Evolutionary conservation across 2,113 vertebrate species (phyloP), one percentile per base, ranked within the genome.

Genomic region (Ceuthmochares aereus): DNA sequence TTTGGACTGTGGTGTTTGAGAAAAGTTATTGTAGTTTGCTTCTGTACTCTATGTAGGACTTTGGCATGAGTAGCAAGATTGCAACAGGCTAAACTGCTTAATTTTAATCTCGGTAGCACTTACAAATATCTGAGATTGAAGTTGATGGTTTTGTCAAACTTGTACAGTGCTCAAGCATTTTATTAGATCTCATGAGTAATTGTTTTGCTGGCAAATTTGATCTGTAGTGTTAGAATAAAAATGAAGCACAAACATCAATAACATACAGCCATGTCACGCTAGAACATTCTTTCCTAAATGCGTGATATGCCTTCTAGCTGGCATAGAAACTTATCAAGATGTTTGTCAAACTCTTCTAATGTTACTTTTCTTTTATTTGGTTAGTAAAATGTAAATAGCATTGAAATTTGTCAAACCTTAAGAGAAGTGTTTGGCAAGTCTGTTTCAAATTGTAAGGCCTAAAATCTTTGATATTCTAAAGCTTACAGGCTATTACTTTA

Each of bases 1-100:
- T 81, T 95, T 96, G 88, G 64, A 93, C 60, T 89, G 47, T 78
- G 60, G 30, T 78, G 80, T 64, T 95, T 73, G 52, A 81, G 62
- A 82, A 63, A 49, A 78, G 36, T 32, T 49, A 60, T 32, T 85
- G 49, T 67, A 87, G 58, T 45, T 88, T 96, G 76, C 69, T 95
- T 90, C 76, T 89, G 26, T 96, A 52, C 37, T 81, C 36, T 80
- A 40, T 60, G 17, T 81, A 90, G 86, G 66, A 56, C 66, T 91
- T 78, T 34, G 80, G 20, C 64, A 58, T 95, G 84, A 86, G 47
- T 95, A 74, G 79, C 63, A 84, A 82, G 59, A 49, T 13, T 88
- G 83, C 64, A 47, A 90, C 66, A 59, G 30, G 81, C 72, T 94
- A 78, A 95, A 92, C 43, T 37, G 25, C 66, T 90, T 87, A 26